phyloP scores from a whole-genome alignment of 64 coral and sea anemone genomes.

The Stylophora pistillata region DNA sequence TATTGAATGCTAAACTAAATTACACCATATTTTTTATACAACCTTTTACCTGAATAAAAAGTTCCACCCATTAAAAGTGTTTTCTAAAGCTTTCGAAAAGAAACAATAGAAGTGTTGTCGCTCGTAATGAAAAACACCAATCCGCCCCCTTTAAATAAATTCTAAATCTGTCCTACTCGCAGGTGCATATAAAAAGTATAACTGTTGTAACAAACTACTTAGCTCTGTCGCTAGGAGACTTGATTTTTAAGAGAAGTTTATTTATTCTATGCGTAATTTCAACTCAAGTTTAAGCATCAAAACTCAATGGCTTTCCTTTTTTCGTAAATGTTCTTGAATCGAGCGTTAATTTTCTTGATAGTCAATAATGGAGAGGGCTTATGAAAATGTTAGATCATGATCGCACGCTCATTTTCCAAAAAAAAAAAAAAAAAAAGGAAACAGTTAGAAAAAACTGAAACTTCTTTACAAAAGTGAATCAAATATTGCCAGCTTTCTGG shows the following conservation, averaged over 20 bases:
- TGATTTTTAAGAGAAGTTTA: not conserved
- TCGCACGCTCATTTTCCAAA: too few species aligned
- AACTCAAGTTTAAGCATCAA: too few species aligned
- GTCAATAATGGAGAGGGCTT: too few species aligned
- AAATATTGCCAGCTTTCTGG: not conserved
- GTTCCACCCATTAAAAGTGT: conserved; percentile 11
- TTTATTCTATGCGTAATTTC: not conserved
- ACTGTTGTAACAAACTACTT: not conserved
- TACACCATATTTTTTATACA: conserved; percentile 17
- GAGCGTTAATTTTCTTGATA: not conserved
- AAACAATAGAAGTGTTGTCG: conserved; percentile 2
- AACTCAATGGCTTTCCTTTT: not conserved
- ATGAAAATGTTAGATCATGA: too few species aligned
- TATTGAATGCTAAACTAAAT: not conserved
- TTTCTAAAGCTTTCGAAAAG: not conserved
- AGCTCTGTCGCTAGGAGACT: not conserved
- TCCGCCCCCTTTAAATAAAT: conserved; percentile 4
- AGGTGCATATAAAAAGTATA: not conserved
- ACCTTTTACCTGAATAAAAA: conserved; percentile 18
- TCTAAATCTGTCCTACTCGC: not conserved
- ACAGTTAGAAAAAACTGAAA: not conserved
- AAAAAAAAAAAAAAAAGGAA: not conserved
- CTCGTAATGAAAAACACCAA: not conserved
- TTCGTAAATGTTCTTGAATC: not conserved
- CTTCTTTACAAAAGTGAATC: not conserved